phyloP scores from a whole-genome alignment of 1,140 invertebrate species.

The Orchesella cincta region DNA sequence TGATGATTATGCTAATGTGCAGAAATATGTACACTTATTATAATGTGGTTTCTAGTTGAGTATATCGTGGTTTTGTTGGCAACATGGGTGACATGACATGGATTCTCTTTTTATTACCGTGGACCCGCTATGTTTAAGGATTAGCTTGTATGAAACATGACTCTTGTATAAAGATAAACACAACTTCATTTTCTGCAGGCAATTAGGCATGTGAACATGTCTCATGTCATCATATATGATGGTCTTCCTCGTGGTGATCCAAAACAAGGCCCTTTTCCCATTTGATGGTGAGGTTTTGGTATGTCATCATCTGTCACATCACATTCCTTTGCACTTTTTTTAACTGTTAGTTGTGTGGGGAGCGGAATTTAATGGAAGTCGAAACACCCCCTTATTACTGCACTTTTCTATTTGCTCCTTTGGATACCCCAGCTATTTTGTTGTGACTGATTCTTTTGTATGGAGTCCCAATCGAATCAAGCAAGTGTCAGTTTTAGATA shows the following conservation, averaged over 20 bases:
- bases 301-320: constrained; percentile 21
- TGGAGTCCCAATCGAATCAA: neutral
- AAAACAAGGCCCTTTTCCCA: too few species aligned
- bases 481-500: constrained; percentile 1
- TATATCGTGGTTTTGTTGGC: neutral
- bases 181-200: neutral
- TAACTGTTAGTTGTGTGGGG: too few species aligned
- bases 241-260: neutral
- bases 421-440: neutral
- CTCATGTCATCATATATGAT: neutral
- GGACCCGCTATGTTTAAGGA: constrained; percentile 12
- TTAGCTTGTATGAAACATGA: neutral
- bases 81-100: neutral
- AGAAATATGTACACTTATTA: neutral
- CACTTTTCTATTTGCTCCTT: neutral
- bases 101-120: constrained; percentile 22
- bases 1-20: constrained; percentile 21
- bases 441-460: neutral
- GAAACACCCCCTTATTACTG: neutral
- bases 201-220: constrained; percentile 28
- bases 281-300: neutral
- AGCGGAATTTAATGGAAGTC: neutral
- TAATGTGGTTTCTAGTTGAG: neutral
- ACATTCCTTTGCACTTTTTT: neutral
- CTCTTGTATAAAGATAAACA: neutral